Conservation (phyloP, 2,113 vertebrate species). For the Rattus rattus region DNA sequence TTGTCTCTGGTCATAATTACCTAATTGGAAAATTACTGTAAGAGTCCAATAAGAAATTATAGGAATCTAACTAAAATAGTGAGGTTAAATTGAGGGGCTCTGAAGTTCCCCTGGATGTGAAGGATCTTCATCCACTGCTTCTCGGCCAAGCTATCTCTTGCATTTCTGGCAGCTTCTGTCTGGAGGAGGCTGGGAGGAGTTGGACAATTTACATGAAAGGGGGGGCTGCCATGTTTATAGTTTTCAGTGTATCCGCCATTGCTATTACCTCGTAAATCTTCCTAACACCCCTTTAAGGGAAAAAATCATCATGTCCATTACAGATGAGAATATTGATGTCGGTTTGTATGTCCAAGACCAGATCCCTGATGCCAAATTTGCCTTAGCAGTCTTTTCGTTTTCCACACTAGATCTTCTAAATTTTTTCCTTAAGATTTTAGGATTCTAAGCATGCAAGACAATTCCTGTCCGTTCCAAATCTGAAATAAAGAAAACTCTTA, state of each 20-base stretch:
- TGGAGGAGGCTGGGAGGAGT: neutral
- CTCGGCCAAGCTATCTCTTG: neutral
- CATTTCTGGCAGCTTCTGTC: neutral
- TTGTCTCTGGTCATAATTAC: neutral
- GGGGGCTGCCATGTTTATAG: neutral
- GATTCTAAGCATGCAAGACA: constrained; percentile 55
- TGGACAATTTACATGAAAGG: neutral
- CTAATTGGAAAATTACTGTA: neutral
- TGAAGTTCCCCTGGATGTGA: neutral
- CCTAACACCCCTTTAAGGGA: neutral
- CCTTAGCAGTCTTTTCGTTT: neutral
- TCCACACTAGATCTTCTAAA: neutral
- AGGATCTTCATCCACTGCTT: neutral
- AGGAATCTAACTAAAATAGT: neutral
- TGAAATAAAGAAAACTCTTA: constrained; percentile 57
- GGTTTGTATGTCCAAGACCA: neutral
- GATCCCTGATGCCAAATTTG: neutral
- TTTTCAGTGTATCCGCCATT: neutral
- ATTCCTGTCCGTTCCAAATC: constrained; percentile 62
- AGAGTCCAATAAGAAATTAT: neutral
- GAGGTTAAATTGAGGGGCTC: neutral
- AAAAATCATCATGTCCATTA: constrained; percentile 47
- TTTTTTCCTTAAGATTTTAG: constrained; percentile 20
- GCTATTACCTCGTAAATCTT: neutral
- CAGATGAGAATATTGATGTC: constrained; percentile 32